Base-by-base conservation (phyloP, 2,797 vertebrate genomes). In the Enteromius treurensis region DNA sequence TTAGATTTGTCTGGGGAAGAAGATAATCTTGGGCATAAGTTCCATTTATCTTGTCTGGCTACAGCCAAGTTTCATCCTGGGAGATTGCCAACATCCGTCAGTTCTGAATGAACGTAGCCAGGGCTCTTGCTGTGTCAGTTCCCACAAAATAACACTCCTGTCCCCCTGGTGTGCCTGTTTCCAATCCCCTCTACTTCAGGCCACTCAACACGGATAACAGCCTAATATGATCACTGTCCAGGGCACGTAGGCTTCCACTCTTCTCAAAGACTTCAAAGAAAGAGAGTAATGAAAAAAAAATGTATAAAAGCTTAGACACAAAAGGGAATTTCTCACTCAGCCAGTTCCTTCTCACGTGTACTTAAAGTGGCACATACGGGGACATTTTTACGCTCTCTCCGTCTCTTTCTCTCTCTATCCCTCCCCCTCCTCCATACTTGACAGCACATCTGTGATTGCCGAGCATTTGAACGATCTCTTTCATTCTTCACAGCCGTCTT, bases 71-170 rank as follows among this genome's bases (percentile, higher is more conserved):
- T 91, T 90, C 84, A 53, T 93, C 90, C 87, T 90, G 89, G 90
- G 90, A 92, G 92, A 94, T 93, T 93, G 90, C 93, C 92, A 91
- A 88, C 92, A 91, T 94, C 93, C 88, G 90, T 95, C 92, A 93
- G 90, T 89, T 89, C 89, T 86, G 90, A 91, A 90, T 86, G 89
- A 90, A 88, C 69, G 85, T 77, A 85, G 87, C 89, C 88, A 88
- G 73, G 87, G 42, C 88, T 84, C 84, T 84, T 2, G 84, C 88
- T 83, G 89, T 85, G 92, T 90, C 89, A 86, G 88, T 88, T 88
- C 88, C 80, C 90, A 89, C 87, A 89, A 91, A 94, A 93, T 93
- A 90, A 91, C 93, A 92, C 91, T 83, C 87, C 90, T 77, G 86
- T 92, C 90, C 87, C 86, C 13, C 76, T 89, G 86, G 86, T 87